A percentile compares a stretch with the other conserved stretches of the same genome.
phyloP scores from a whole-genome alignment of 2,797 vertebrate genomes.

The Sebastolobus alascanus region DNA sequence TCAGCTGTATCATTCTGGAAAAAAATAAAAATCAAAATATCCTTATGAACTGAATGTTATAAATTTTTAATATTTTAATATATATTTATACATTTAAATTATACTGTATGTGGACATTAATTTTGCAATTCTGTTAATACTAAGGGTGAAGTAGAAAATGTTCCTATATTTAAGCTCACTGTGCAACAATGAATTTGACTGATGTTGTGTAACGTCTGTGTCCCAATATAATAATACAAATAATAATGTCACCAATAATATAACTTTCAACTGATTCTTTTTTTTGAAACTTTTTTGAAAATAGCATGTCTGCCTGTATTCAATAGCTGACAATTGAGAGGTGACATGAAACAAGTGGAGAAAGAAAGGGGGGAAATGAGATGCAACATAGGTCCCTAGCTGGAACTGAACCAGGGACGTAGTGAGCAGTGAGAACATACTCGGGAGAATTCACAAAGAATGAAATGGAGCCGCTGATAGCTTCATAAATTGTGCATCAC shows the following conservation, averaged over 20 bases:
- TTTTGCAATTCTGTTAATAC: neutral
- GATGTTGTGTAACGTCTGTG: conserved; percentile 9
- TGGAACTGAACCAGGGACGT: neutral
- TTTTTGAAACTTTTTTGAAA: neutral
- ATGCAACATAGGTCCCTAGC: neutral
- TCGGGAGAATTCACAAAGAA: neutral
- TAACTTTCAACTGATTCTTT: neutral
- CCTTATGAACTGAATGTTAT: neutral
- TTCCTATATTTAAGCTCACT: conserved; percentile 9
- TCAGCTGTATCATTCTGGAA: neutral
- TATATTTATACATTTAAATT: conserved; percentile 17
- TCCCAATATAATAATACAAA: neutral
- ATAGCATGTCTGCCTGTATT: neutral
- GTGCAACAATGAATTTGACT: neutral
- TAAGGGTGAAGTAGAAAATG: neutral
- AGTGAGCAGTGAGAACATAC: neutral
- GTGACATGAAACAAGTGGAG: neutral
- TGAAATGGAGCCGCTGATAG: neutral
- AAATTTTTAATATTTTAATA: neutral
- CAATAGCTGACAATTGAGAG: neutral
- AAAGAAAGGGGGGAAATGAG: neutral
- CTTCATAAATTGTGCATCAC: neutral
- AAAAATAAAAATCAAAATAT: neutral
- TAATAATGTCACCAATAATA: neutral
- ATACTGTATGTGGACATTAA: neutral